phyloP scores from a whole-genome alignment of 30 jellyfish, hydroid and myxozoan genomes.

The Catostylus mosaicus region DNA sequence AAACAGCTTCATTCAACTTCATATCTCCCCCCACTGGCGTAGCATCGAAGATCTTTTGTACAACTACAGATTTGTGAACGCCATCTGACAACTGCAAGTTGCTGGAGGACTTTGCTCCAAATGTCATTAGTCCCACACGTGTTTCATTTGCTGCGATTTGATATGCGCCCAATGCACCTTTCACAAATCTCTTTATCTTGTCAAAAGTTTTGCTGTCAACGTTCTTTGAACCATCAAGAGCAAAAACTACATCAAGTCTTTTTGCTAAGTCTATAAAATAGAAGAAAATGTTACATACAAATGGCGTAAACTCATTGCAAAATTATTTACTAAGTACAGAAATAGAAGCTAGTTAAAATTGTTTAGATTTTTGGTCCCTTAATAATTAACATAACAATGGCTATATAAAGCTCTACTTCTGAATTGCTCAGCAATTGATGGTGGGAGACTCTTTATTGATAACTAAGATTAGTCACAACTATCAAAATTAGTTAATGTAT shows the following conservation, averaged over 20 bases:
- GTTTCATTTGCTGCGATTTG: slow-evolving; percentile 35
- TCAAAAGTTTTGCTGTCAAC: neutral
- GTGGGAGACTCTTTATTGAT: too few relatives aligned
- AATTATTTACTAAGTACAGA: too few relatives aligned
- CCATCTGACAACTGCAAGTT: slow-evolving; percentile 26
- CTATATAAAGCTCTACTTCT: too few relatives aligned
- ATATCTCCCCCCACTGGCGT: slow-evolving; percentile 3
- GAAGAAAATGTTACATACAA: neutral
- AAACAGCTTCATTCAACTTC: neutral
- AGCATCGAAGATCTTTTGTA: slow-evolving; percentile 11
- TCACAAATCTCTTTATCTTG: slow-evolving; percentile 22
- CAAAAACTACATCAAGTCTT: slow-evolving; percentile 34
- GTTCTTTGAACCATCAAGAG: slow-evolving; percentile 29
- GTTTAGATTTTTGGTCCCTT: too few relatives aligned
- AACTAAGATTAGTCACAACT: too few relatives aligned
- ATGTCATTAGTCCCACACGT: slow-evolving; percentile 45
- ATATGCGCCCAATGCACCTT: slow-evolving; percentile 6
- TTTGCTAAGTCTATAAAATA: slow-evolving; percentile 19
- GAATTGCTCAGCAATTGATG: too few relatives aligned
- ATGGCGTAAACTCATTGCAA: too few relatives aligned
- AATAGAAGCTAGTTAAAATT: too few relatives aligned
- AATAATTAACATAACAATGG: too few relatives aligned
- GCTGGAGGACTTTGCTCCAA: neutral
- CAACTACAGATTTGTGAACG: neutral
- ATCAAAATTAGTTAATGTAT: too few relatives aligned